These are phyloP conservation scores for Cinara cedri DNA, from an alignment of 2,888 invertebrate genomes.

Conservation along the genomic window DNA sequence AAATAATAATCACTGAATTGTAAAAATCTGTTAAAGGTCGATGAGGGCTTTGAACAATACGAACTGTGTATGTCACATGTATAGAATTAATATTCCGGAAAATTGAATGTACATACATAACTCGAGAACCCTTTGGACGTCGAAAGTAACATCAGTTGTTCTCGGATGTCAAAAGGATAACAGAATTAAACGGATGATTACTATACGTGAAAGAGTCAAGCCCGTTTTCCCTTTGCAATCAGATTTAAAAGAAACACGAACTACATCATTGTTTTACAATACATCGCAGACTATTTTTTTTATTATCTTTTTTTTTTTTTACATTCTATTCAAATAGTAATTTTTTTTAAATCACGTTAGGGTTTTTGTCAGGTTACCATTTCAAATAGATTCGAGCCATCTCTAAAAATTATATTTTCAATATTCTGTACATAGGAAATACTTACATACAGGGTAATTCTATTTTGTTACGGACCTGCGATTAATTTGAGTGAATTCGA, in stretches of 20 bases:
- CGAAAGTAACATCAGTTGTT: conserved; percentile 15
- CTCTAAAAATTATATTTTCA: not conserved
- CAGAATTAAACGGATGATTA: conserved; percentile 5
- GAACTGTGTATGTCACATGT: not conserved
- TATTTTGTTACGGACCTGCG: too few relatives aligned
- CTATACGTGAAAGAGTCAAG: not conserved
- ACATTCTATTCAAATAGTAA: not conserved
- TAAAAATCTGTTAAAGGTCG: conserved; percentile 4
- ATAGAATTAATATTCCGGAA: not conserved
- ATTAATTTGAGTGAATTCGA: too few relatives aligned
- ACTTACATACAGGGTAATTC: too few relatives aligned
- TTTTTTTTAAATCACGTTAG: not conserved
- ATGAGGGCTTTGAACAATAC: conserved; percentile 7
- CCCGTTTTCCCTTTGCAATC: conserved; percentile 3
- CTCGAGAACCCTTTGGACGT: conserved; percentile 1
- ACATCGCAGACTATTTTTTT: not conserved
- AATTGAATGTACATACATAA: conserved; percentile 7
- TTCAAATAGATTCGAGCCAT: not conserved
- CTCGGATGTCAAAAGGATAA: conserved; percentile 12
- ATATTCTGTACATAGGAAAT: too few relatives aligned
- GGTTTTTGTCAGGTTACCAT: not conserved
- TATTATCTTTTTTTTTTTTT: conserved; percentile 19
- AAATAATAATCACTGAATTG: not conserved
- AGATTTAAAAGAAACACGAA: conserved; percentile 8
- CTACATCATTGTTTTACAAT: conserved; percentile 4